Evolutionary conservation across 2,888 invertebrate genomes (phyloP).

Genomic region (Aspidiotus destructor): DNA sequence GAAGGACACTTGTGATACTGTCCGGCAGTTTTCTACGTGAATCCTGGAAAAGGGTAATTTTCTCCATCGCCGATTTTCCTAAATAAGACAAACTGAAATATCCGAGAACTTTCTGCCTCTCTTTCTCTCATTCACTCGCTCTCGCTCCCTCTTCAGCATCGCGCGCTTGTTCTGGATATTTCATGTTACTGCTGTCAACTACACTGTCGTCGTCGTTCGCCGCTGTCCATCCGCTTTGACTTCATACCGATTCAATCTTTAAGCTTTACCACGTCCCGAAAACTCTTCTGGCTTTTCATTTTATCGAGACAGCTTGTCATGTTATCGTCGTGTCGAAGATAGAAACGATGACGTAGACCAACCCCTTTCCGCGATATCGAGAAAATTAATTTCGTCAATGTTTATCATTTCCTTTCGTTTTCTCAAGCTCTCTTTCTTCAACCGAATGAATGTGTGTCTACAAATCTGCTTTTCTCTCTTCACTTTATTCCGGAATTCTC

Average conservation of each 20-base stretch:
- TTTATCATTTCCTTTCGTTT: slow-evolving; percentile 8
- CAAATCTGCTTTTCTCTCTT: neutral
- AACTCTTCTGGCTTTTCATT: slow-evolving; percentile 23
- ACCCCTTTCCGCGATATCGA: neutral
- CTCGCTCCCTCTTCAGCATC: neutral
- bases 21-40: slow-evolving; percentile 32
- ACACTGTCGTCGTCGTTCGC: slow-evolving; percentile 25
- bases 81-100: slow-evolving; percentile 34
- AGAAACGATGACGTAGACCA: slow-evolving; percentile 7
- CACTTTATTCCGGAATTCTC: neutral
- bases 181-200: slow-evolving; percentile 33
- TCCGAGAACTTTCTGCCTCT: slow-evolving; percentile 18
- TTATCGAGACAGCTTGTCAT: slow-evolving; percentile 29
- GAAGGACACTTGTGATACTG: slow-evolving; percentile 34
- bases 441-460: neutral
- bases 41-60: slow-evolving; percentile 33
- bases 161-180: slow-evolving; percentile 18
- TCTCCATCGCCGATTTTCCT: slow-evolving; percentile 34
- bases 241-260: slow-evolving; percentile 25
- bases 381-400: slow-evolving; percentile 14
- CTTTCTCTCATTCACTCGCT: neutral
- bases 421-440: neutral
- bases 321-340: slow-evolving; percentile 32
- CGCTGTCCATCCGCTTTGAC: slow-evolving; percentile 30
- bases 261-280: slow-evolving; percentile 17